A percentile compares a stretch with the other conserved stretches of the same genome.
Evolutionary conservation across 92 coral and sea anemone species (phyloP).

Genomic region (Bergia puertoricense): DNA sequence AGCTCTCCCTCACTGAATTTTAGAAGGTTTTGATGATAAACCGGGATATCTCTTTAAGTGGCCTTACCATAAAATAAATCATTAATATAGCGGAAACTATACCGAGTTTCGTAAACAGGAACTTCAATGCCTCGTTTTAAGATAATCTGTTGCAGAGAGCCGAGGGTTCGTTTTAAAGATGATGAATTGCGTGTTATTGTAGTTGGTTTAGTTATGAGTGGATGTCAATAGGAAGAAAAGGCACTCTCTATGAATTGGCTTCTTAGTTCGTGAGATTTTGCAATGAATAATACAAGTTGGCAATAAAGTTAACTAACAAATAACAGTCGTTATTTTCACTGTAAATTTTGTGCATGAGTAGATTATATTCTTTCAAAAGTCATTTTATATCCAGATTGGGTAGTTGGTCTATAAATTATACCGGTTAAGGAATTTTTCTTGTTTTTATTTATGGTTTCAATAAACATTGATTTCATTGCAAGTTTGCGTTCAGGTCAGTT

Average conservation of each 20-base stretch:
- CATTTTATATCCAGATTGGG: constrained; percentile 28
- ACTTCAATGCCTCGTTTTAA: too few relatives aligned
- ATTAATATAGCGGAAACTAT: too few relatives aligned
- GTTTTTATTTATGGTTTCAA: constrained; percentile 37
- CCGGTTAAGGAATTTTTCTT: constrained; percentile 28
- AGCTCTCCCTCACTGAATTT: too few relatives aligned
- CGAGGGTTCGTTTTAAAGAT: background rate
- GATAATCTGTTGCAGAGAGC: too few relatives aligned
- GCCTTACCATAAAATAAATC: too few relatives aligned
- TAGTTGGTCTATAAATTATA: constrained; percentile 46
- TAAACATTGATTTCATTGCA: constrained; percentile 26
- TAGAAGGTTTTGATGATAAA: too few relatives aligned
- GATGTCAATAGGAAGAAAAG: background rate
- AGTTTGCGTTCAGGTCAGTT: background rate
- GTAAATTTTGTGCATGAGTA: constrained; percentile 27
- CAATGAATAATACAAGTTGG: constrained; percentile 22
- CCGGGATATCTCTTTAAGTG: too few relatives aligned
- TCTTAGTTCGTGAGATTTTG: background rate
- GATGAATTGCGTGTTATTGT: constrained; percentile 19
- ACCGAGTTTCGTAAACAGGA: too few relatives aligned
- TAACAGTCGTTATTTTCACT: constrained; percentile 29
- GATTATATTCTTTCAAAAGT: constrained; percentile 8
- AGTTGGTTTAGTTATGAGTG: background rate
- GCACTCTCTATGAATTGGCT: constrained; percentile 25
- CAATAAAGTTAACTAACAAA: constrained; percentile 49